A percentile compares a stretch with the other conserved stretches of the same genome.
Conservation (phyloP, 1,140 invertebrate genomes). For the Mactra quadrangularis region DNA sequence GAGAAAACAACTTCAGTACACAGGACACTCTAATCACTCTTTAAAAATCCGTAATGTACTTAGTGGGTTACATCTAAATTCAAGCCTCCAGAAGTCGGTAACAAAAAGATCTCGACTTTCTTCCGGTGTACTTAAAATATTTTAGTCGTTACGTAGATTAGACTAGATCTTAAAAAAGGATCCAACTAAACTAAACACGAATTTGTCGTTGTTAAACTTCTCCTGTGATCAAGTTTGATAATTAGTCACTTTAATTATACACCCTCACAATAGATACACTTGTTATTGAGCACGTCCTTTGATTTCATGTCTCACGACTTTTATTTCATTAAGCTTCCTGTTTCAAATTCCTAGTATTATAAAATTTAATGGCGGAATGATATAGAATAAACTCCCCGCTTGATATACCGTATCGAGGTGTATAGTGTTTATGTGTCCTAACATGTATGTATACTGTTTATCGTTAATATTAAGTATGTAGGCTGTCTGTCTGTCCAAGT, state of each 20-base stretch:
- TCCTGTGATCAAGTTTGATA: background rate
- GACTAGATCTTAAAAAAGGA: background rate
- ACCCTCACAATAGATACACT: background rate
- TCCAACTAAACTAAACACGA: background rate
- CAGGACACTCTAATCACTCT: too few relatives aligned
- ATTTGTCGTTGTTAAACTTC: background rate
- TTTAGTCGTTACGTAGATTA: constrained; percentile 22
- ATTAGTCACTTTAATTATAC: background rate
- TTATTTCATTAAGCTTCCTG: too few relatives aligned
- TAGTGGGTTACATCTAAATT: too few relatives aligned
- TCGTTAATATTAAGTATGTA: too few relatives aligned
- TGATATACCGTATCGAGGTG: background rate
- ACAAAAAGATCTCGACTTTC: background rate
- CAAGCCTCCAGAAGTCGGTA: too few relatives aligned
- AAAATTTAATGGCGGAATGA: too few relatives aligned
- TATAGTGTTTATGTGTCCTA: constrained; percentile 20
- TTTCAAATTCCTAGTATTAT: too few relatives aligned
- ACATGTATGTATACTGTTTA: constrained; percentile 35
- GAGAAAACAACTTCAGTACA: too few relatives aligned
- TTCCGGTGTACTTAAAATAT: constrained; percentile 44
- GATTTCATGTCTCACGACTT: background rate
- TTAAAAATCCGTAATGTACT: too few relatives aligned
- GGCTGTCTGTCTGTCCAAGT: background rate
- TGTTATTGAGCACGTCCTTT: background rate
- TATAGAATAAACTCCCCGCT: too few relatives aligned